Evolutionary conservation across 2,797 vertebrate species (phyloP).

Genomic region (Euphonia xanthogaster): DNA sequence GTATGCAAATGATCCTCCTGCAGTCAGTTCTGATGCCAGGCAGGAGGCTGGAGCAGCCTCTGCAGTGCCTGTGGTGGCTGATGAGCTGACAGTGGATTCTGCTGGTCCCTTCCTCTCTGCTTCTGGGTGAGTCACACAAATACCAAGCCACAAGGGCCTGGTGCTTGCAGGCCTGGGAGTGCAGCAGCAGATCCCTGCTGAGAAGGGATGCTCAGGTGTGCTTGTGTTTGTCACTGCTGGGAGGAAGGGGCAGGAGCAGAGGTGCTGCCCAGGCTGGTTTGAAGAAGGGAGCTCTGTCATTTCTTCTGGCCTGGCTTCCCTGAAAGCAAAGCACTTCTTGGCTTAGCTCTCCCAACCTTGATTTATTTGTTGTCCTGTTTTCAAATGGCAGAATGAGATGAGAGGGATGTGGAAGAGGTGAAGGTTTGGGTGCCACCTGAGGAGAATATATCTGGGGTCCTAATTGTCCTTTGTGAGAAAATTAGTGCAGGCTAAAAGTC

Average conservation of each 20-base stretch:
- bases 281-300: not conserved
- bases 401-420: not conserved
- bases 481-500: not conserved
- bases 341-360: not conserved
- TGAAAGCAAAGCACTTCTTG: not conserved
- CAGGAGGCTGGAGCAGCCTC: not conserved
- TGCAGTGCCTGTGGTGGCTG: not conserved
- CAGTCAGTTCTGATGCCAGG: not conserved
- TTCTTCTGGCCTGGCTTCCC: not conserved
- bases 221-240: not conserved
- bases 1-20: not conserved
- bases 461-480: not conserved
- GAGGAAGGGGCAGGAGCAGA: not conserved
- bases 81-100: not conserved
- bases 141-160: not conserved
- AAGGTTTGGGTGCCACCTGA: not conserved
- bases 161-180: not conserved
- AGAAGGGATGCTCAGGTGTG: not conserved
- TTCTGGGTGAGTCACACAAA: slow-evolving; percentile 8
- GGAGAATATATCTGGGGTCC: not conserved
- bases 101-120: not conserved
- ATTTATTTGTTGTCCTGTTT: not conserved
- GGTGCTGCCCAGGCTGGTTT: not conserved
- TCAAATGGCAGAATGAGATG: not conserved
- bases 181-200: not conserved